Conservation (phyloP, 2,113 vertebrate genomes). For the Laticauda colubrina region DNA sequence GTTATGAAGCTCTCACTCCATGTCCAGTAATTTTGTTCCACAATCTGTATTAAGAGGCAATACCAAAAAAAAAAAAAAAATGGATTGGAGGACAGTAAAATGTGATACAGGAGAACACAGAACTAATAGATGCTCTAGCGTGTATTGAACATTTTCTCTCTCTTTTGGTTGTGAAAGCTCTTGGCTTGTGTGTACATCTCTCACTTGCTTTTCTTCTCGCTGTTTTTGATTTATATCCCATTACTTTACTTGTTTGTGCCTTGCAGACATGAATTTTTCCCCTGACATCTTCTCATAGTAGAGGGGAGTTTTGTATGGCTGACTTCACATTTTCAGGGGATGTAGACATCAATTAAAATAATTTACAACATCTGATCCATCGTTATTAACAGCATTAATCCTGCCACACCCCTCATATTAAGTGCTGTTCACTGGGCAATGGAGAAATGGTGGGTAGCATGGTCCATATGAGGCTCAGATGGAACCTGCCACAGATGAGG, state of each 20-base stretch:
- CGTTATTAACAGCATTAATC: constrained; percentile 71
- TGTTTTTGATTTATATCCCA: constrained; percentile 73
- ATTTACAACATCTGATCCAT: constrained; percentile 63
- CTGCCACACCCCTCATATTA: constrained; percentile 70
- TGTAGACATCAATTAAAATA: constrained; percentile 73
- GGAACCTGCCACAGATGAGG: neutral
- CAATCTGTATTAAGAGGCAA: neutral
- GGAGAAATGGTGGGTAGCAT: constrained; percentile 50
- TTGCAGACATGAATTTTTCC: constrained; percentile 68
- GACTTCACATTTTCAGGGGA: constrained; percentile 68
- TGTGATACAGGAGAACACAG: neutral
- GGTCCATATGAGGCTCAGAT: constrained; percentile 31
- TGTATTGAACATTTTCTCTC: constrained; percentile 59
- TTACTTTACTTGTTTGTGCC: constrained; percentile 69
- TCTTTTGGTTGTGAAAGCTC: constrained; percentile 63
- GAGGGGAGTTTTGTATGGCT: constrained; percentile 61
- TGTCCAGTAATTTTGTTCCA: neutral
- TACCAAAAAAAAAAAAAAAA: rapidly evolving
- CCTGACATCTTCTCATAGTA: constrained; percentile 67
- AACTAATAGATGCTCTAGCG: constrained; percentile 48
- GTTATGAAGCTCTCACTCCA: neutral
- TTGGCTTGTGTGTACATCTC: constrained; percentile 64
- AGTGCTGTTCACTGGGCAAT: constrained; percentile 60
- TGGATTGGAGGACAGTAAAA: neutral
- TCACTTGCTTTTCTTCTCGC: constrained; percentile 56